phyloP scores from a whole-genome alignment of 1,140 invertebrate species.

The Acromyrmex echinatior region DNA sequence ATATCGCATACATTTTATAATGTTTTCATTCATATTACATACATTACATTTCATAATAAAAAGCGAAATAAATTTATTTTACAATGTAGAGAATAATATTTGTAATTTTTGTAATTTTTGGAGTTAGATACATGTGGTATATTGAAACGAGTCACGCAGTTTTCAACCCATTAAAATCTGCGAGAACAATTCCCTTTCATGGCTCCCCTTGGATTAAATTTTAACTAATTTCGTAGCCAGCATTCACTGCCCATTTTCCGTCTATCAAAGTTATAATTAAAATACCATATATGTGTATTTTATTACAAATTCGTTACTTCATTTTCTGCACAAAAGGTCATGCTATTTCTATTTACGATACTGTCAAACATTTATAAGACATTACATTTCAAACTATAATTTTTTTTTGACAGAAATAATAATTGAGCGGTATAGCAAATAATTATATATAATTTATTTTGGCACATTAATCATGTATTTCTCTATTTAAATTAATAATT shows the following conservation, averaged over 20 bases:
- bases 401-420: not conserved
- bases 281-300: constrained; percentile 31
- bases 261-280: constrained; percentile 56
- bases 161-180: constrained; percentile 46
- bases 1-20: not conserved
- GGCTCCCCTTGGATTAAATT: constrained; percentile 41
- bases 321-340: constrained; percentile 43
- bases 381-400: constrained; percentile 34
- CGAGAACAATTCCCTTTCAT: constrained; percentile 51
- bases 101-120: constrained; percentile 35
- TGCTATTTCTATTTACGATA: not conserved
- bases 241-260: constrained; percentile 33
- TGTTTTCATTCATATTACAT: not conserved
- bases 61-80: not conserved
- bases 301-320: constrained; percentile 34
- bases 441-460: not conserved
- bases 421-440: not conserved
- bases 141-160: constrained; percentile 14
- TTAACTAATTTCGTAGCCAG: constrained; percentile 45
- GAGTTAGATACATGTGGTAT: not conserved
- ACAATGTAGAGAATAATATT: constrained; percentile 8
- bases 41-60: not conserved
- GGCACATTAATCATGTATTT: not conserved
- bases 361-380: not conserved
- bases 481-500: not conserved